phyloP scores from a whole-genome alignment of 2,797 vertebrate species.

The Tarsius wallacei region DNA sequence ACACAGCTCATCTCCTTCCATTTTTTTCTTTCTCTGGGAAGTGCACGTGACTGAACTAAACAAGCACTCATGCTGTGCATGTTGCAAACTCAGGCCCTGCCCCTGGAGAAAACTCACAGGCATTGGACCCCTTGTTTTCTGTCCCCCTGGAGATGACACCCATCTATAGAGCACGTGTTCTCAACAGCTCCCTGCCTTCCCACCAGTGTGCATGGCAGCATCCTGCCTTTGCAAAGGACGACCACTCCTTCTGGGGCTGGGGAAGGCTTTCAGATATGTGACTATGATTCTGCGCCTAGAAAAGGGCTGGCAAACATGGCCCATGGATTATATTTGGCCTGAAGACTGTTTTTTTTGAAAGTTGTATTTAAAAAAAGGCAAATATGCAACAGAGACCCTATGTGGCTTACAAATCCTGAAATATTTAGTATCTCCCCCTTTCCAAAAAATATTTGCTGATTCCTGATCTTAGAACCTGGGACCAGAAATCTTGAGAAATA shows the following conservation, averaged over 20 bases:
- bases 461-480: neutral
- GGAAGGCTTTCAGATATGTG: neutral
- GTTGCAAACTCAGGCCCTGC: neutral
- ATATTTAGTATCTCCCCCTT: conserved; percentile 26
- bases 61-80: neutral
- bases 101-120: neutral
- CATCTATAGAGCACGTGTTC: neutral
- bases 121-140: neutral
- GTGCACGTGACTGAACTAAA: neutral
- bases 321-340: neutral
- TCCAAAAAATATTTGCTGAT: neutral
- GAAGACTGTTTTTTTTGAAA: conserved; percentile 51
- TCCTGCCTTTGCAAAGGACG: neutral
- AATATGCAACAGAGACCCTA: conserved; percentile 16
- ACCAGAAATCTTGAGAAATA: neutral
- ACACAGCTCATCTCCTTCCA: neutral
- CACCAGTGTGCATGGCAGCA: neutral
- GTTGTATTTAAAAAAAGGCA: neutral
- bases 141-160: neutral
- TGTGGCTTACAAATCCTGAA: neutral
- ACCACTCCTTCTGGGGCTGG: neutral
- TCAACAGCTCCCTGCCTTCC: neutral
- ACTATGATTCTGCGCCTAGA: neutral
- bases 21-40: neutral
- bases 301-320: neutral